Percentiles rank a stretch among this genome's conserved stretches.
These are phyloP conservation scores for Cotesia congregata DNA, from an alignment of 2,888 invertebrate genomes.

Conservation along the genomic window DNA sequence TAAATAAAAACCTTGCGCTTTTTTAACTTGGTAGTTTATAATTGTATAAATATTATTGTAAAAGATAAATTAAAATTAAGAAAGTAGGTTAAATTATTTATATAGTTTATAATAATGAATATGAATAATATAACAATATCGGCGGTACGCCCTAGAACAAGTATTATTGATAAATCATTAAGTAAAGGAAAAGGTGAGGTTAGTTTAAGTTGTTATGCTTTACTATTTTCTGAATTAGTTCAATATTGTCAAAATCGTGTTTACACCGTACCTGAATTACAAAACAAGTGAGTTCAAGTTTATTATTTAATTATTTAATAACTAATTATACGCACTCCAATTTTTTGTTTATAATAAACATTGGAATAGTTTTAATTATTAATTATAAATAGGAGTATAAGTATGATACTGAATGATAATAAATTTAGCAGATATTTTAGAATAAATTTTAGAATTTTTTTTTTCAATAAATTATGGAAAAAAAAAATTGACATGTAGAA, in stretches of 20 bases:
- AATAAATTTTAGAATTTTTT: too few species aligned
- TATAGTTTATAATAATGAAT: slow-evolving; percentile 48
- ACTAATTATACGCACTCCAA: slow-evolving; percentile 6
- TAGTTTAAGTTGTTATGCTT: slow-evolving; percentile 91
- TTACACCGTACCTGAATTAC: slow-evolving; percentile 94
- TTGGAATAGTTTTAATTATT: too few species aligned
- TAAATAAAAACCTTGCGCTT: not conserved
- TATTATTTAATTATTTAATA: slow-evolving; percentile 19
- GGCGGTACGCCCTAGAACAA: slow-evolving; percentile 76
- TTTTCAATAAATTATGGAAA: too few species aligned
- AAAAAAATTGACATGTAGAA: too few species aligned
- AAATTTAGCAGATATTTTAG: too few species aligned
- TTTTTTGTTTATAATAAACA: too few species aligned
- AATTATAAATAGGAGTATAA: too few species aligned
- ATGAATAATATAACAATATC: slow-evolving; percentile 61
- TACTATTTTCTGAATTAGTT: slow-evolving; percentile 97
- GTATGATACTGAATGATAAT: too few species aligned
- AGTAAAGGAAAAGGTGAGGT: slow-evolving; percentile 95
- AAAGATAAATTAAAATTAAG: not conserved
- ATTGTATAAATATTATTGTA: not conserved
- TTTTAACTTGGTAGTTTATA: not conserved
- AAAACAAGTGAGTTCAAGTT: slow-evolving; percentile 80
- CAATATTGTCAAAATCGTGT: slow-evolving; percentile 98
- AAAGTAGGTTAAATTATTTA: not conserved
- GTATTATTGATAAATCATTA: slow-evolving; percentile 90